Base-by-base conservation (phyloP, 1,140 invertebrate species). In the Drosophila bipectinata region DNA sequence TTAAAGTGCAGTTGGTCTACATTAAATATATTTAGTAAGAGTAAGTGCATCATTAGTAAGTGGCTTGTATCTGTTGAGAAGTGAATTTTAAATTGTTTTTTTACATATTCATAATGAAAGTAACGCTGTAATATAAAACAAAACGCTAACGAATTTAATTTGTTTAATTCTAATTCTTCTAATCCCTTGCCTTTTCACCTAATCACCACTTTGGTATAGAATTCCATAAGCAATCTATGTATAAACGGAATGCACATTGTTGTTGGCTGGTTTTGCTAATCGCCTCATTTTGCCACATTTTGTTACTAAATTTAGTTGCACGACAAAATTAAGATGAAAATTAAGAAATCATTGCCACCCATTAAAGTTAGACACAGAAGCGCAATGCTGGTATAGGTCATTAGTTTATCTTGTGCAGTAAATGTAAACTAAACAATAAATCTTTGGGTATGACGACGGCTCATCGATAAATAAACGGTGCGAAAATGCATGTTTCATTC, bases 61-160 rank as follows among this genome's bases (percentile, higher is more conserved):
- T 82, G 78, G 78, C 66, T 74, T 55, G 59, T 81, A 62, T 74
- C 69, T 72, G 79, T 88, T 87, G 58, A 74, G 57, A 76, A 82
- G 66, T 82, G 66, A 72, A 71, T 87, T 87, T 88, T 82, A 67
- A 88, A 87, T 76, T 87, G 82, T 87, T 87, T 79, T 82, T 62
- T 82, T 44, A 44, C 15, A 72, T 45, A 74, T 53, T 49, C 44
- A 52, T 60, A 78, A 60, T 45, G 41, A 82, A 64, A 52, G 64
- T 49, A 72, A 76, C 53, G 82, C 82, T 87, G 82, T 88, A 87
- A 87, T 88, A 87, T 88, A 88, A 72, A 76, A 12, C 14, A 87
- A 76, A 88, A 62, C 61, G 83, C 79, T 79, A 79, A 83, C 75
- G 71, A 88, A 85, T 84, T 84, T 84, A 85, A 84, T 73, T 59